Evolutionary conservation across 2,888 invertebrate genomes (phyloP), one percentile per base, ranked within the genome.

Genomic region (Diadegma fenestrale): DNA sequence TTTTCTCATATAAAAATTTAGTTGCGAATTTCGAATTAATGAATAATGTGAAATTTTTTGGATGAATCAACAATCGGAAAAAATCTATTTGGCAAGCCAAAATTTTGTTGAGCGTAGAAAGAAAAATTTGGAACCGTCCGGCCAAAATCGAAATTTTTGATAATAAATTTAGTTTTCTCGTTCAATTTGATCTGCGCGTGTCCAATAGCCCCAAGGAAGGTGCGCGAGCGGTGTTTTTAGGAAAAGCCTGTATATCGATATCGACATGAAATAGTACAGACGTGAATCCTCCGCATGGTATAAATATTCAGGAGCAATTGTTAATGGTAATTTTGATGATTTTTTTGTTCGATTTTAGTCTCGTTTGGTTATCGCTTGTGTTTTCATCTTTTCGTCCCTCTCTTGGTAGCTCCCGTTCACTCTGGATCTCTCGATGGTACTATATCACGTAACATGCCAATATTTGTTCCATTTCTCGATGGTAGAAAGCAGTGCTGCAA

Each of bases 391-490:
- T 41, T 51, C 7, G 33, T 41, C 73, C 6, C 8, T 76, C 66
- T 22, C 30, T 58, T 41, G 6, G 3, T 14, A 12, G 10, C 4
- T 5, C 26, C 45, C 26, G 51, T 30, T 63, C 48, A 17, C 61
- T 63, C 48, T 19, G 43, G 64, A 63, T 54, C 69, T 61, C 48
- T 63, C 33, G 26, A 48, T 37, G 58, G 43, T 58, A 37, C 51
- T 76, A 78, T 85, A 78, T 75, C 78, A 73, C 64, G 68, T 48
- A 61, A 81, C 68, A 45, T 72, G 73, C 81, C 75, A 82, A 85
- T 85, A 85, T 85, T 85, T 82, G 78, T 69, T 75, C 63, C 37
- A 51, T 78, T 79, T 79, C 75, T 68, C 61, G 54, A 75, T 63
- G 26, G 68, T 66, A 51, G 45, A 71, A 48, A 84, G 75, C 68